phyloP scores from a whole-genome alignment of 2,888 invertebrate genomes.

The Xanthorhoe spadicearia region DNA sequence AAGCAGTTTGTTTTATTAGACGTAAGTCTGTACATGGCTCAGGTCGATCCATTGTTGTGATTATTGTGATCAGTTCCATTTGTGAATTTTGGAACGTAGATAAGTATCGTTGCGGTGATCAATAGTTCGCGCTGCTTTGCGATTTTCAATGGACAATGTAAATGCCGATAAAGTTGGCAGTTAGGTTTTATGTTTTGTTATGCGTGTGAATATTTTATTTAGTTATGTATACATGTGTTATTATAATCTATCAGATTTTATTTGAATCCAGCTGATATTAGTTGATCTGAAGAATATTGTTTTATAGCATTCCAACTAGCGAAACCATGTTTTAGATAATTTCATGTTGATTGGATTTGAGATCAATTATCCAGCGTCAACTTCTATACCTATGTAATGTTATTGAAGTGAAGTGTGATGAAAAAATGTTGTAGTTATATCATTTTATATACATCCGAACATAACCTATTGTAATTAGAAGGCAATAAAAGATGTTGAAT shows the following conservation, averaged over 20 bases:
- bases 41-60: conserved; percentile 44
- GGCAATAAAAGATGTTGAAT: conserved; percentile 51
- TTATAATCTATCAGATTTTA: conserved; percentile 42
- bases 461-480: conserved; percentile 53
- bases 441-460: conserved; percentile 61
- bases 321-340: conserved; percentile 4
- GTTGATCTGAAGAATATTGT: conserved; percentile 29
- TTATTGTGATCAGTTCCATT: conserved; percentile 40
- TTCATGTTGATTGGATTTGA: conserved; percentile 20
- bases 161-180: conserved; percentile 17
- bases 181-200: conserved; percentile 33
- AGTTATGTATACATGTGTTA: conserved; percentile 29
- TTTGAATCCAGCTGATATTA: conserved; percentile 41
- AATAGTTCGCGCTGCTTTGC: conserved; percentile 10
- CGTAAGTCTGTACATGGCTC: conserved; percentile 3
- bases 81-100: conserved; percentile 15
- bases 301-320: conserved; percentile 40
- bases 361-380: conserved; percentile 32
- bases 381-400: conserved; percentile 33
- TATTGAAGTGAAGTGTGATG: conserved; percentile 43
- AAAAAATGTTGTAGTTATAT: conserved; percentile 55
- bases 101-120: conserved; percentile 23
- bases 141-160: conserved; percentile 11
- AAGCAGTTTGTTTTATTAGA: neutral
- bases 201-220: conserved; percentile 41